These are phyloP conservation scores for Gila robusta DNA, from an alignment of 2,797 vertebrate genomes.

Conservation along the genomic window DNA sequence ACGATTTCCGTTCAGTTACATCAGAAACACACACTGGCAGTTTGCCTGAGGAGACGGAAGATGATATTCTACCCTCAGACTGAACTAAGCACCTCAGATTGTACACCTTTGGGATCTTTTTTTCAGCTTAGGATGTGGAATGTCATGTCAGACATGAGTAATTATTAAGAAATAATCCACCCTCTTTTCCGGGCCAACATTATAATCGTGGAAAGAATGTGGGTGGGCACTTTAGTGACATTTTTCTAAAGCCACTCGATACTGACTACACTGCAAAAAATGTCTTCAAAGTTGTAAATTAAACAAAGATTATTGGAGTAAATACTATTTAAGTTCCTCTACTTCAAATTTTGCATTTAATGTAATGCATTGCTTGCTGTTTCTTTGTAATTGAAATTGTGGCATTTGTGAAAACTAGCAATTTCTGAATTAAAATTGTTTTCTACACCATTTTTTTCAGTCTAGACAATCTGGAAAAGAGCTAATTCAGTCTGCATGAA, in stretches of 20 bases:
- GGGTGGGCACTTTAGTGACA: neutral
- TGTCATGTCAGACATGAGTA: neutral
- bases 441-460: too few relatives aligned
- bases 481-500: neutral
- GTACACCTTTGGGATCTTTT: neutral
- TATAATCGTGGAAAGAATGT: constrained; percentile 62
- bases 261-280: neutral
- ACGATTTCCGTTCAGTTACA: neutral
- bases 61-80: neutral
- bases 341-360: neutral
- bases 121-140: neutral
- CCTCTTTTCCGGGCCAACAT: constrained; percentile 44
- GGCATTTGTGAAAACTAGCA: too few relatives aligned
- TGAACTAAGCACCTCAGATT: neutral
- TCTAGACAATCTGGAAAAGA: neutral
- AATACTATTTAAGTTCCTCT: neutral
- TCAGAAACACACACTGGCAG: neutral
- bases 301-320: neutral
- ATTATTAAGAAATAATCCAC: constrained; percentile 48
- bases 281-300: neutral
- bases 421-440: too few relatives aligned
- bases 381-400: neutral
- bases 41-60: neutral
- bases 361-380: neutral
- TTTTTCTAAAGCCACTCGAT: neutral